phyloP scores from a whole-genome alignment of 2,113 vertebrate species.

The Thalassoma bifasciatum region DNA sequence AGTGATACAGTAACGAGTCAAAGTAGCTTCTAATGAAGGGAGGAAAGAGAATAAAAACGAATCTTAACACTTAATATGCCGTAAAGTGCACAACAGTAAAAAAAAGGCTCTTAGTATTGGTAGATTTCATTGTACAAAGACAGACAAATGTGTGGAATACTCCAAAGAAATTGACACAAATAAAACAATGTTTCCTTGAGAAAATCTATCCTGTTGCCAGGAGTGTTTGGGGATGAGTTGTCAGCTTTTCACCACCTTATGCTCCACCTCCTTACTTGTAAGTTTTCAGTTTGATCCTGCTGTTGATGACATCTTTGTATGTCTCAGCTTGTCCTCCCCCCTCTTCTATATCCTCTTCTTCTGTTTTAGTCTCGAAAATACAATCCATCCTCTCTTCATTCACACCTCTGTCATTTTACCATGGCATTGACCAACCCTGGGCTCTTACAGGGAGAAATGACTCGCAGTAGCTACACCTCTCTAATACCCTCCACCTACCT shows the following conservation, averaged over 20 bases:
- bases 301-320: slow-evolving; percentile 6
- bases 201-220: neutral
- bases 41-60: slow-evolving; percentile 27
- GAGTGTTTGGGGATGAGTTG: slow-evolving; percentile 1
- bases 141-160: slow-evolving; percentile 12
- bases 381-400: slow-evolving; percentile 16
- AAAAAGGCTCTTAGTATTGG: slow-evolving; percentile 22
- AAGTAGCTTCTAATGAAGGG: slow-evolving; percentile 28
- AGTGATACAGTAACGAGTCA: slow-evolving; percentile 41
- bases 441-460: slow-evolving; percentile 28
- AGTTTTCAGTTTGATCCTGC: slow-evolving; percentile 8
- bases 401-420: slow-evolving; percentile 45
- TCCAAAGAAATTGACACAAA: slow-evolving; percentile 27
- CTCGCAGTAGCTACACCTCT: slow-evolving; percentile 22
- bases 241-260: neutral
- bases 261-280: neutral
- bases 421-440: slow-evolving; percentile 49
- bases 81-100: neutral
- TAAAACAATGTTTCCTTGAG: slow-evolving; percentile 23
- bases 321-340: slow-evolving; percentile 4
- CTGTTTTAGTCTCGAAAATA: slow-evolving; percentile 11
- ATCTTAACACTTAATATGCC: slow-evolving; percentile 16
- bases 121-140: slow-evolving; percentile 26
- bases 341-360: neutral
- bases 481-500: slow-evolving; percentile 25